Percentiles rank a stretch among this genome's conserved stretches.
These are phyloP conservation scores for Rissa tridactyla DNA, from an alignment of 2,113 vertebrate genomes.

Conservation along the genomic window DNA sequence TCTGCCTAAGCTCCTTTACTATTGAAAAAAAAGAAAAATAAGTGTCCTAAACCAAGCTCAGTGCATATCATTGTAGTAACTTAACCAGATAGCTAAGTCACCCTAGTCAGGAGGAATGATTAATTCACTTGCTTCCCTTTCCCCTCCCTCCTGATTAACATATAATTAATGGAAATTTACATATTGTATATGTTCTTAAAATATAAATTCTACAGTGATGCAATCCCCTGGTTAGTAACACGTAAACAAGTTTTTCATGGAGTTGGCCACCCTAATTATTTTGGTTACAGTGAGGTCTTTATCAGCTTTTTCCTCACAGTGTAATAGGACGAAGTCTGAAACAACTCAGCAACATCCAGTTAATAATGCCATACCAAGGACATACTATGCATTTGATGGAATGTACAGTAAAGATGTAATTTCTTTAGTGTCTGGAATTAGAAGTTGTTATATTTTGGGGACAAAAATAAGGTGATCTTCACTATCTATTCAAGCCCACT, in stretches of 20 bases:
- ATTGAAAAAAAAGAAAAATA: neutral
- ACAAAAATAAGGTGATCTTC: neutral
- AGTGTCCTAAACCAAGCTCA: neutral
- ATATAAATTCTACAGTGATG: neutral
- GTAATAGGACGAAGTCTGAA: neutral
- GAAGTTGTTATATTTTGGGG: neutral
- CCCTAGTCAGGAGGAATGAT: neutral
- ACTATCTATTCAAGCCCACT: neutral
- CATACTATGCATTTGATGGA: neutral
- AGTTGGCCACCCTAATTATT: neutral
- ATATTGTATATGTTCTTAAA: neutral
- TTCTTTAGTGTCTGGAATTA: neutral
- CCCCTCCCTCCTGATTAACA: neutral
- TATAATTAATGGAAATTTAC: neutral
- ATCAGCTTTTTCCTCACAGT: neutral
- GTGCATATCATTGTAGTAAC: neutral
- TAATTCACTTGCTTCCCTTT: neutral
- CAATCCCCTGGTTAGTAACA: neutral
- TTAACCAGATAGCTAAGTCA: neutral
- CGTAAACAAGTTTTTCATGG: neutral
- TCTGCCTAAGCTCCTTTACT: neutral
- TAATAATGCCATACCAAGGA: neutral
- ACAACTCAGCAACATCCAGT: neutral
- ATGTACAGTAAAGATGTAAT: neutral
- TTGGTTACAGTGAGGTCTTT: neutral